Conservation (phyloP, 2,113 vertebrate species). For the Xyliphius kryptos region DNA sequence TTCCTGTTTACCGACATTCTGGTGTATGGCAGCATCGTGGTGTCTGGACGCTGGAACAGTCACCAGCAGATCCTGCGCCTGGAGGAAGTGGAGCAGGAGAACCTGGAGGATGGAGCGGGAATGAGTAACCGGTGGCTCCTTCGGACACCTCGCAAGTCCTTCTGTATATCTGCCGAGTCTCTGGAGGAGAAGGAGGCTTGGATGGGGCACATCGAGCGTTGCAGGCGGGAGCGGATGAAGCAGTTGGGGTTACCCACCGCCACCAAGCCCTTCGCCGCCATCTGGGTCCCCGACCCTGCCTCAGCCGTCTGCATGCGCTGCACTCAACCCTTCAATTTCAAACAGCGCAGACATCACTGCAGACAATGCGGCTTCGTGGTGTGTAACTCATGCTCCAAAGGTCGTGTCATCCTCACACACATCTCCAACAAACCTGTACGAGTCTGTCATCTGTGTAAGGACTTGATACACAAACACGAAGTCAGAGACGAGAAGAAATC, state of each 20-base stretch:
- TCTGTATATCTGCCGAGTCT: constrained; percentile 75
- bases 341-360: constrained; percentile 83
- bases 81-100: constrained; percentile 76
- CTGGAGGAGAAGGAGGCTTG: constrained; percentile 76
- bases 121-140: constrained; percentile 89
- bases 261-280: constrained; percentile 56
- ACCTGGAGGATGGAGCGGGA: constrained; percentile 63
- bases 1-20: constrained; percentile 90
- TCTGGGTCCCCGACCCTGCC: constrained; percentile 80
- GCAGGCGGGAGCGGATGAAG: constrained; percentile 58
- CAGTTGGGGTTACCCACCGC: constrained; percentile 30
- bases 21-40: constrained; percentile 79
- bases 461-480: too few relatives aligned
- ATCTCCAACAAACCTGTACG: constrained; percentile 73
- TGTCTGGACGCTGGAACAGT: constrained; percentile 71
- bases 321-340: constrained; percentile 65
- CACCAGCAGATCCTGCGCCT: constrained; percentile 78
- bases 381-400: constrained; percentile 73
- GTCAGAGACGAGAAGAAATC: too few relatives aligned
- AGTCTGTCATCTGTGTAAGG: constrained; percentile 73
- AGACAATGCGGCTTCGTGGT: constrained; percentile 82
- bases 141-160: constrained; percentile 84
- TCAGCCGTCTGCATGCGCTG: constrained; percentile 89
- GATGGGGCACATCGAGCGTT: constrained; percentile 80
- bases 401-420: constrained; percentile 67